Conservation (phyloP, 2,797 vertebrate genomes). For the Kryptolebias ocellatus region DNA sequence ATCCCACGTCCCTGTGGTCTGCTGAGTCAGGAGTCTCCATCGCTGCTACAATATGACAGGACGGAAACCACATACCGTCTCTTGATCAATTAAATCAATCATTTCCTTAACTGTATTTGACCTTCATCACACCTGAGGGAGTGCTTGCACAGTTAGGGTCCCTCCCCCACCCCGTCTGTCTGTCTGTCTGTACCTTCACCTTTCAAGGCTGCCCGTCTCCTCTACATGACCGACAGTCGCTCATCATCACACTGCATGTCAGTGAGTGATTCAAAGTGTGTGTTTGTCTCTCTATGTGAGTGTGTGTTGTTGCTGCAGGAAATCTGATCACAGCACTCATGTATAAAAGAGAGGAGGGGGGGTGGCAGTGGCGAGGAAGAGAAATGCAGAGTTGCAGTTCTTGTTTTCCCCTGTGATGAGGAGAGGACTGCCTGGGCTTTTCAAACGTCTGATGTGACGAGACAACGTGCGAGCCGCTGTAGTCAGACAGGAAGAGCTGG, state of each 20-base stretch:
- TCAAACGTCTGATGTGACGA: slow-evolving; percentile 75
- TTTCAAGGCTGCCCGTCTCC: slow-evolving; percentile 54
- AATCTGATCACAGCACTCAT: slow-evolving; percentile 80
- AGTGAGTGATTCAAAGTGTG: slow-evolving; percentile 46
- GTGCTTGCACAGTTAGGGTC: slow-evolving; percentile 5
- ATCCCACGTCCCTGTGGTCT: slow-evolving; percentile 22
- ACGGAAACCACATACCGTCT: slow-evolving; percentile 26
- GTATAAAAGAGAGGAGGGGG: slow-evolving; percentile 74
- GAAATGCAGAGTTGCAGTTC: slow-evolving; percentile 82
- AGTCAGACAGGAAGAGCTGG: slow-evolving; percentile 41
- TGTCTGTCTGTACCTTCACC: slow-evolving; percentile 52
- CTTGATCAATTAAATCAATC: slow-evolving; percentile 31
- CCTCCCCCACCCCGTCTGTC: slow-evolving; percentile 10
- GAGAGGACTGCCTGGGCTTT: slow-evolving; percentile 69
- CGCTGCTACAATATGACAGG: slow-evolving; percentile 1
- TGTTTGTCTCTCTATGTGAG: slow-evolving; percentile 23
- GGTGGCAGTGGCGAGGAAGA: slow-evolving; percentile 57
- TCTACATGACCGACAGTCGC: slow-evolving; percentile 61
- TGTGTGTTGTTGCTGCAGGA: slow-evolving; percentile 71
- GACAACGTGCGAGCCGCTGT: slow-evolving; percentile 53
- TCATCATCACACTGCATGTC: slow-evolving; percentile 57
- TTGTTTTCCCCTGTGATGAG: slow-evolving; percentile 71
- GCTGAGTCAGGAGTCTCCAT: slow-evolving; percentile 37
- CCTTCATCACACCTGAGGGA: slow-evolving; percentile 43
- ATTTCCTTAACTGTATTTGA: slow-evolving; percentile 36